Evolutionary conservation across 2,797 vertebrate genomes (phyloP), one percentile per base, ranked within the genome.

Genomic region (Microcaecilia unicolor): DNA sequence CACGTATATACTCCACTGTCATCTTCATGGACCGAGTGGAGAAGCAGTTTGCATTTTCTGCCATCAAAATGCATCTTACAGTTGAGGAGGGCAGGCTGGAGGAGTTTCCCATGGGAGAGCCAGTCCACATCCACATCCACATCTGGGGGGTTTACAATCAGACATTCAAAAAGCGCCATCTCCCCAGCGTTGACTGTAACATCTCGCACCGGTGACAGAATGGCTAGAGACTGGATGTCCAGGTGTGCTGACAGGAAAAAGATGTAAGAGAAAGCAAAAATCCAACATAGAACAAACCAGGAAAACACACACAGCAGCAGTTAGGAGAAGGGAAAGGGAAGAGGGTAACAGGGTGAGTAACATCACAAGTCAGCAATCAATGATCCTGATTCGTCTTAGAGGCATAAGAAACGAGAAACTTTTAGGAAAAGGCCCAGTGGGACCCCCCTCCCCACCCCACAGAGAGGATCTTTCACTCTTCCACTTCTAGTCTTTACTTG

Each of bases 51-150:
- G 53, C 93, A 96, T 37, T 90, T 89, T 37, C 75, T 86, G 28
- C 96, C 96, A 5, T 99, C 91, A 37, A 98, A 98, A 74, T 98
- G 91, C 96, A 99, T 99, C 82, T 99, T 99, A 64, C 96, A 99
- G 81, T 95, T 93, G 58, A 98, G 90, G 64, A 98, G 64, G 1
- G 96, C 93, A 0, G 96, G 96, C 70, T 99, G 96, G 67, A 98
- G 88, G 65, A 99, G 87, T 59, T 89, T 93, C 36, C 93, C 92
- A 9, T 88, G 85, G 5, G 89, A 89, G 18, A 99, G 74, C 96
- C 96, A 99, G 73, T 99, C 96, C 44, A 98, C 93, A 8, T 98
- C 96, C 44, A 98, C 93, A 8, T 98, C 95, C 19, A 90, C 87
- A 71, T 98, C 95, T 23, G 89, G 81, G 0, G 91, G 92, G 23